Evolutionary conservation across 1,140 invertebrate species (phyloP), one percentile per base, ranked within the genome.

Genomic region (Zaprionus gabonicus): DNA sequence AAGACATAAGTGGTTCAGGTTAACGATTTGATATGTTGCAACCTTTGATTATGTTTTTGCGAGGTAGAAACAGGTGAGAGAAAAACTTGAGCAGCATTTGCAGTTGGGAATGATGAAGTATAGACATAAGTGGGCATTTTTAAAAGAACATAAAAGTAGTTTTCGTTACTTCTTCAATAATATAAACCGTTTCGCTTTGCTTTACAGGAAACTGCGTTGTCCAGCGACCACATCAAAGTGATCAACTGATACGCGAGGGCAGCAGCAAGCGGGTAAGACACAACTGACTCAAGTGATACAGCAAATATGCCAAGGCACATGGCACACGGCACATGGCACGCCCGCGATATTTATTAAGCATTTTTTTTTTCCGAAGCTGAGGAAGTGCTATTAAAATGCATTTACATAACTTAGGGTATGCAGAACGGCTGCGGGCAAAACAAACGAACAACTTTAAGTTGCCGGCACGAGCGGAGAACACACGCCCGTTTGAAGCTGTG

Each of bases 201-300:
- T 93, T 94, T 49, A 9, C 92, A 96, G 96, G 94, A 91, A 97
- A 95, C 87, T 98, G 97, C 92, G 95, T 96, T 49, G 95, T 97
- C 51, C 96, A 96, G 93, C 96, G 96, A 82, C 95, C 96, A 27
- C 95, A 96, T 60, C 95, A 96, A 82, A 94, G 94, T 17, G 95
- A 96, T 92, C 95, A 96, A 92, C 95, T 96, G 72, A 96, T 97
- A 78, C 94, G 94, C 63, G 96, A 96, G 91, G 96, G 96, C 71
- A 95, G 95, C 91, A 95, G 95, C 74, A 96, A 95, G 91, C 93
- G 96, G 93, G 96, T 96, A 93, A 95, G 95, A 75, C 10, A 41
- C 25, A 44, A 46, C 31, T 17, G 44, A n/a, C 12, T 17, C 6
- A 44, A 17, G 15, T 51, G 31, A 34, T 17, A 49, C 17, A 46